Evolutionary conservation across 2,113 vertebrate species (phyloP).

Genomic region (Microtus ochrogaster): DNA sequence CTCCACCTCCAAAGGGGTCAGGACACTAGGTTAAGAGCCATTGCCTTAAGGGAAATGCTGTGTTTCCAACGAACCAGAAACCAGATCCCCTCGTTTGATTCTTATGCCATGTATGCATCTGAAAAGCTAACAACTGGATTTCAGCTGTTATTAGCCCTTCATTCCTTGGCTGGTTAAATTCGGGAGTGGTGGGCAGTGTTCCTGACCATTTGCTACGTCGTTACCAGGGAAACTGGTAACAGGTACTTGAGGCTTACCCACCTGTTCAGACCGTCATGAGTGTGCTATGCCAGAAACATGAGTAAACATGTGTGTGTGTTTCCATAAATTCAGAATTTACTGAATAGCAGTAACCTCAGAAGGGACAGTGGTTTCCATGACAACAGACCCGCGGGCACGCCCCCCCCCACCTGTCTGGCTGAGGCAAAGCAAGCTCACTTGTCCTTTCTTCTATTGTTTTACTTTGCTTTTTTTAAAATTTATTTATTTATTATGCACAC

Average conservation of each 20-base stretch:
- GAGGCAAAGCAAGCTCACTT: neutral
- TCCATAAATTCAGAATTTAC: neutral
- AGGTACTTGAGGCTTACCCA: fast-evolving
- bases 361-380: too few relatives aligned
- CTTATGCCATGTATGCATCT: neutral
- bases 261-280: neutral
- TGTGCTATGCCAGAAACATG: neutral
- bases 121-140: neutral
- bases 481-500: too few relatives aligned
- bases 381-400: too few relatives aligned
- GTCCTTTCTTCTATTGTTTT: neutral
- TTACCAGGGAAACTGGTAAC: too few relatives aligned
- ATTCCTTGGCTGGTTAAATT: neutral
- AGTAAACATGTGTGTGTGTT: too few relatives aligned
- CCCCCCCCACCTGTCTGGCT: neutral
- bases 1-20: neutral
- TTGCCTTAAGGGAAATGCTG: neutral
- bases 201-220: fast-evolving
- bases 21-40: neutral
- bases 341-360: neutral
- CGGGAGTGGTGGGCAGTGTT: fast-evolving
- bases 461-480: neutral
- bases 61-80: fast-evolving
- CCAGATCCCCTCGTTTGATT: neutral
- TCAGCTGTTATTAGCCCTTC: neutral